Base-by-base conservation (phyloP, 2,888 invertebrate species). In the Pollenia amentaria region DNA sequence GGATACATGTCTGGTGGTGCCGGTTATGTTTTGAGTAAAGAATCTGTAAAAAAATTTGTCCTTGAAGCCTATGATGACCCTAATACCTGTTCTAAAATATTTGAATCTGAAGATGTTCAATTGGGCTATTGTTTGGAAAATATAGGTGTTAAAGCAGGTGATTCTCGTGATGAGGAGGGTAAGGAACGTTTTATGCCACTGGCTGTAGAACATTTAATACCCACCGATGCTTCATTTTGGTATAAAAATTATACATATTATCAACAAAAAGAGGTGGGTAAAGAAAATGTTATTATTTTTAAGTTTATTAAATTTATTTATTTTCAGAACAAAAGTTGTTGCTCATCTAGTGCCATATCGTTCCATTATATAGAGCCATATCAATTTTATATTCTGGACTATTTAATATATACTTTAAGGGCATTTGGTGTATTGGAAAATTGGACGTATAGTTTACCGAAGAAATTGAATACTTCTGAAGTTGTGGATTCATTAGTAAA, bases 1-100 rank as follows among this genome's bases (percentile, higher is more conserved):
- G 98, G 98, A 0, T 98, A 97, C 92, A 97, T 98, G 97, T 97
- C 97, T 90, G 98, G 98, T 4, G 98, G 98, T 0, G 97, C 97
- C 57, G 99, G 99, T 6, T 99, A 99, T 93, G 98, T 99, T 48
- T 94, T 99, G 21, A 98, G 98, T 90, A 95, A 95, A 76, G 96
- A 96, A 90, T 97, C 98, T 3, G 91, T 98, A 3, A 95, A 95
- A 77, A 94, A 95, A 89, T 97, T 98, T 91, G 96, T 98, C 42
- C 95, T 95, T 88, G 94, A 95, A 55, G 97, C 95, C 0, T 92
- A 98, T 42, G 95, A 95, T 0, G 95, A 97, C 88, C 94, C 94
- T 0, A 84, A 85, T 0, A 89, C 91, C 53, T 91, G 92, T 40
- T 88, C 89, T 11, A 95, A 95, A 85, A 95, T 95, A 51, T 88